phyloP scores from a whole-genome alignment of 2,113 vertebrate genomes.

The Chionodraco myersi region DNA sequence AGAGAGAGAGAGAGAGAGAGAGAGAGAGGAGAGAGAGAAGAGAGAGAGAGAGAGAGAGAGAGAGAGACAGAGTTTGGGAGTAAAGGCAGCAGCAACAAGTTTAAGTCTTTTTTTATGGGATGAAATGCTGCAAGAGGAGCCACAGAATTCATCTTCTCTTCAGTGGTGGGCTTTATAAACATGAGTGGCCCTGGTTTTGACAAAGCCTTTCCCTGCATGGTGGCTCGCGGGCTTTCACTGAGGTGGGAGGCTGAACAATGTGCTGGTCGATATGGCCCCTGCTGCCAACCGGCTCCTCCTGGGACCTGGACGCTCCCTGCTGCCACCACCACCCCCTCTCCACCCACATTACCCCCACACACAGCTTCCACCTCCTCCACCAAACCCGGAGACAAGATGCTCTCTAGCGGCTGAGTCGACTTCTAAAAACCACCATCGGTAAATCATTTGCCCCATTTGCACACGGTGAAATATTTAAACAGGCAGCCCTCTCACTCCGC shows the following conservation, averaged over 20 bases:
- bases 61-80: not conserved
- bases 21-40: too few species aligned
- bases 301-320: conserved; percentile 50
- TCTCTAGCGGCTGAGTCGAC: conserved; percentile 24
- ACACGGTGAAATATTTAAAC: conserved; percentile 14
- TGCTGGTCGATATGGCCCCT: conserved; percentile 69
- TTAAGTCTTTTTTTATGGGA: not conserved
- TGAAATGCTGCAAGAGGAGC: not conserved
- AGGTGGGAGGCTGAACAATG: conserved; percentile 64
- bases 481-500: conserved; percentile 15
- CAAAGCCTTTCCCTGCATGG: conserved; percentile 34
- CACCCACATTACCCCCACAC: not conserved
- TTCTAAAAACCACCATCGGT: not conserved
- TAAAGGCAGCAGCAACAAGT: conserved; percentile 37
- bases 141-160: not conserved
- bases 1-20: too few species aligned
- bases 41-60: too few species aligned
- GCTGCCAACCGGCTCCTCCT: conserved; percentile 59
- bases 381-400: conserved; percentile 51
- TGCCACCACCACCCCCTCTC: conserved; percentile 15
- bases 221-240: conserved; percentile 44
- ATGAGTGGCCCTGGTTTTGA: conserved; percentile 20
- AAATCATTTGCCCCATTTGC: conserved; percentile 31
- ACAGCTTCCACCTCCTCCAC: conserved; percentile 10
- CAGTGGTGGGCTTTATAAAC: not conserved